Evolutionary conservation across 2,113 vertebrate species (phyloP), one percentile per base, ranked within the genome.

Genomic region (Vidua chalybeata): DNA sequence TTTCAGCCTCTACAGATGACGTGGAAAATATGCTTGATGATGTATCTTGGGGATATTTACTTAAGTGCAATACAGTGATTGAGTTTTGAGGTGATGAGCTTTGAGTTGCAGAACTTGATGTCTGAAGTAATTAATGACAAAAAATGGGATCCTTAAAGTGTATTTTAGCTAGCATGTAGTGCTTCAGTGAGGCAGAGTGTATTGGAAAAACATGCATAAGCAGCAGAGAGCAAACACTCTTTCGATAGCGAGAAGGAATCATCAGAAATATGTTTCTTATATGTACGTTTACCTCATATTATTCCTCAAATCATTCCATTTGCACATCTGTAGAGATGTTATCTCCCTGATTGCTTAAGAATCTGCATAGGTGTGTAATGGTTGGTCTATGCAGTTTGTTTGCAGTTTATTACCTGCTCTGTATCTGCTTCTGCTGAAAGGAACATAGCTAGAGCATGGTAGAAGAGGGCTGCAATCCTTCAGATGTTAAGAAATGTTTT

Each of bases 31-130:
- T 43, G 48, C 73, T 89, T 94, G 78, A 92, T 93, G 87, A 64
- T 92, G 72, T 71, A 46, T 91, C 82, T 78, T 83, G 51, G 54
- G 83, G 76, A 68, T 88, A 76, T 90, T 96, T 90, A n/a, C 46
- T 72, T 27, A 71, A 73, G 37, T 82, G 54, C 64, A 81, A 26
- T 55, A 46, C 10, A 75, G 73, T 90, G 84, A 84, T 71, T 74
- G 66, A 91, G 51, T 43, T 80, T 56, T 93, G 75, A 88, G 39
- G 69, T 75, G 13, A 75, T 62, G 37, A 91, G 52, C 45, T 63
- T 35, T 77, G 78, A 90, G 59, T 73, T 84, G 55, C n/a, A 35
- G 56, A 90, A 77, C 61, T 89, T 79, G 59, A 52, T 87, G 52
- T 68, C 61, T 94, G 66, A 73, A 77, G 33, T 78, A 94, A 79